Base-by-base conservation (phyloP, 1,140 invertebrate genomes). In the Drosophila nikananu region DNA sequence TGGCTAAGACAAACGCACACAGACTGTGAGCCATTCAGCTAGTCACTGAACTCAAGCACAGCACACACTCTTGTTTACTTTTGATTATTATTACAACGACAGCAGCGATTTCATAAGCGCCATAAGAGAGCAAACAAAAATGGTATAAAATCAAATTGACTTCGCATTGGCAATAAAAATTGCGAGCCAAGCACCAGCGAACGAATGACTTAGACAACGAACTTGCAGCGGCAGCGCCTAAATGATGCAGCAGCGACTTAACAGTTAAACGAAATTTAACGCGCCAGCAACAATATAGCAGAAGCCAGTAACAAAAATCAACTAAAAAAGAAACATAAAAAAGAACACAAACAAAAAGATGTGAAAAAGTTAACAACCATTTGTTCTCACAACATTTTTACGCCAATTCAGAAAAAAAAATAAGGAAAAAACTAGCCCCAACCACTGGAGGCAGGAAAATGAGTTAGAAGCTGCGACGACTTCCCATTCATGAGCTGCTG, bases 361-460 rank as follows among this genome's bases (percentile, higher is more conserved):
- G 86, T 89, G 86, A 71, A 89, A 90, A 89, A 89, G 78, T 80
- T 89, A 89, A 89, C 84, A 86, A 81, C 84, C 84, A 89, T 90
- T 89, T 89, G 84, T 89, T 89, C 86, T 89, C 86, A 90, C 84
- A 89, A 90, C 78, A 90, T 89, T 89, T 89, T 89, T 90, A 89
- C 86, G 86, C 81, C 86, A 81, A 89, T 90, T 89, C 86, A 82
- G 81, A 81, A 89, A 89, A 89, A 77, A 49, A 15, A 35, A 61
- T 48, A 52, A 58, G 51, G 62, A 49, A 73, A 82, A 61, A 67
- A 58, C 37, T 25, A 58, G 41, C 44, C 65, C 15, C 75, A 77
- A 52, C 65, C 61, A 57, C 76, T 70, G 66, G 39, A 63, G 76
- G 57, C 76, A 76, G 72, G 63, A 79, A 84, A 89, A 87, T 87